A percentile compares a stretch with the other conserved stretches of the same genome.
Evolutionary conservation across 37 sponge, comb jelly and placozoan genomes (phyloP).

Genomic region (Amphimedon queenslandica): DNA sequence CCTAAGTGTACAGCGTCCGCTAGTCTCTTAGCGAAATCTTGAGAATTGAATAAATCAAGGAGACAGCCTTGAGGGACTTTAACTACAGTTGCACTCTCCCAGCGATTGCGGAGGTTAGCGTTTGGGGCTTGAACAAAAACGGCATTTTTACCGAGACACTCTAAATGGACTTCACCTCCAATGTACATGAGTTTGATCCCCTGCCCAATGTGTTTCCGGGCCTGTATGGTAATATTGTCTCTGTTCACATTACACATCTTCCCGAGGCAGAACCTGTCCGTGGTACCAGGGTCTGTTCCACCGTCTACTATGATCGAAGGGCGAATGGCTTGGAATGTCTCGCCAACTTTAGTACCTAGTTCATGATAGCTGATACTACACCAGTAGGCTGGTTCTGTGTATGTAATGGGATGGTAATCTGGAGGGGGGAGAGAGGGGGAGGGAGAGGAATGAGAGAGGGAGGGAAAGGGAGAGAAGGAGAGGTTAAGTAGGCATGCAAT

Average conservation of each 20-base stretch:
- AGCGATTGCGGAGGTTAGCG: neutral
- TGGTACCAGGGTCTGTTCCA: conserved; percentile 84
- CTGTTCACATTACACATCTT: conserved; percentile 91
- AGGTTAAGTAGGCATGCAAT: no score
- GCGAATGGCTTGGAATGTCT: conserved; percentile 72
- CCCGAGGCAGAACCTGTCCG: conserved; percentile 94
- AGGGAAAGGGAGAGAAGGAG: no score
- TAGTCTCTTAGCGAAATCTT: neutral
- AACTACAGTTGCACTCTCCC: neutral
- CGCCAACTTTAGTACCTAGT: conserved; percentile 89
- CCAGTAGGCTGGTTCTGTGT: conserved; percentile 85
- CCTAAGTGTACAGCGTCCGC: conserved; percentile 2
- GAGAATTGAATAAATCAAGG: conserved; percentile 4
- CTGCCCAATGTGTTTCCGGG: conserved; percentile 1
- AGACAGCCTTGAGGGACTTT: conserved; percentile 6
- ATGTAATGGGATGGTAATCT: conserved; percentile 57
- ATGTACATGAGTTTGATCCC: conserved; percentile 4
- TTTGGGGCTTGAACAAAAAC: conserved; percentile 3
- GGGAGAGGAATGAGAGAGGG: neutral
- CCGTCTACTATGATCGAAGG: conserved; percentile 87
- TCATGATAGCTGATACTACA: conserved; percentile 94
- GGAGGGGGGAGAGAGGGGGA: neutral
- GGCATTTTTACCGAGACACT: neutral
- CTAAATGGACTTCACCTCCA: conserved; percentile 8
- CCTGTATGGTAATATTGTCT: neutral